These are phyloP conservation scores for Drosophila formosana DNA, from an alignment of 2,888 invertebrate species.

Conservation along the genomic window DNA sequence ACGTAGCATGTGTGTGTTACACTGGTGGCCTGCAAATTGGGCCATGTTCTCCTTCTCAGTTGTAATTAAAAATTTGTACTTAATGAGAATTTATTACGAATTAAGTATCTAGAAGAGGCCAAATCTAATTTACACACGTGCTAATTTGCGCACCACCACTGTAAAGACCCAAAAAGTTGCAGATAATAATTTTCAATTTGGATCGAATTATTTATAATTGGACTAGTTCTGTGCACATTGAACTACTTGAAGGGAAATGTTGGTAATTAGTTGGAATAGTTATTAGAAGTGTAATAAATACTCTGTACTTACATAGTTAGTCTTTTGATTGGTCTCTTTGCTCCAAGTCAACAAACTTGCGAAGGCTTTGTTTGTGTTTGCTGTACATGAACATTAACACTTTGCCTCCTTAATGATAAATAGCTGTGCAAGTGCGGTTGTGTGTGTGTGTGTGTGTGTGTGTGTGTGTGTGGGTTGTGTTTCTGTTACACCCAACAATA, in stretches of 20 bases:
- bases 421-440: constrained; percentile 10
- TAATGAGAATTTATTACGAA: background rate
- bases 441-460: too few species aligned
- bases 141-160: background rate
- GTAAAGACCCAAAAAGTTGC: constrained; percentile 10
- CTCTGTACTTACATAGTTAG: background rate
- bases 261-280: constrained; percentile 7
- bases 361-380: constrained; percentile 37
- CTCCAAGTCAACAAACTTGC: constrained; percentile 19
- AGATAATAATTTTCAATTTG: constrained; percentile 11
- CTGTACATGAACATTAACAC: constrained; percentile 52
- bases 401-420: constrained; percentile 46
- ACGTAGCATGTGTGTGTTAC: background rate
- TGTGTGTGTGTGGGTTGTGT: constrained; percentile 6
- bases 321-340: constrained; percentile 27
- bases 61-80: background rate
- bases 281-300: constrained; percentile 9
- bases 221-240: background rate
- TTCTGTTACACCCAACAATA: constrained; percentile 22
- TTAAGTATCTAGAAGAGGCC: background rate
- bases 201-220: constrained; percentile 55
- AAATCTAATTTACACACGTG: background rate
- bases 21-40: constrained; percentile 4
- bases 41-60: background rate
- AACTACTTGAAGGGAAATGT: constrained; percentile 4